phyloP scores from a whole-genome alignment of 2,888 invertebrate genomes.

The Drosophila mimetica region DNA sequence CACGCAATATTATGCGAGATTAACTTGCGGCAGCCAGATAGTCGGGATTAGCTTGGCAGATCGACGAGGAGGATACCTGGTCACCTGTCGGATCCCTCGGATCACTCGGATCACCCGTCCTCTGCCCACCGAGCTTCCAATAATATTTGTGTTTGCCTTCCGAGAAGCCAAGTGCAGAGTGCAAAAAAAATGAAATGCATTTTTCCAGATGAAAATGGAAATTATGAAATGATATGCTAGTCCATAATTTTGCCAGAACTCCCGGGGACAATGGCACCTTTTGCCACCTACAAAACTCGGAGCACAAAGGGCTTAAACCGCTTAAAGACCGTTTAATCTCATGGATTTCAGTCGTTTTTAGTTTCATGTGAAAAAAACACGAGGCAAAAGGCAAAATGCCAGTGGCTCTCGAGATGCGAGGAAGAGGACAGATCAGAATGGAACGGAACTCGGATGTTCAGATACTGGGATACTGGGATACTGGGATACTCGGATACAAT shows the following conservation, averaged over 20 bases:
- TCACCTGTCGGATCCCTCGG: constrained; percentile 25
- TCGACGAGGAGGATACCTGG: constrained; percentile 1
- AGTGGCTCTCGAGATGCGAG: background rate
- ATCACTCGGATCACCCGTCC: background rate
- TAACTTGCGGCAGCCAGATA: constrained; percentile 58
- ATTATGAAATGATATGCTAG: constrained; percentile 66
- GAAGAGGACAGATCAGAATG: background rate
- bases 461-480: too few species aligned
- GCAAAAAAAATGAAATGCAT: constrained; percentile 4
- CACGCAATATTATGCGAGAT: constrained; percentile 74
- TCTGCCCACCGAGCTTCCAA: constrained; percentile 31
- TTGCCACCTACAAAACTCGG: constrained; percentile 75
- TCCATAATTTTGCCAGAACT: constrained; percentile 49
- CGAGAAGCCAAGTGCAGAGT: constrained; percentile 28
- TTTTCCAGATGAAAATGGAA: constrained; percentile 20
- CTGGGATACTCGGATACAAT: constrained; percentile 41
- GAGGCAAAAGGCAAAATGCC: constrained; percentile 29
- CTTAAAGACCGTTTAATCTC: constrained; percentile 72
- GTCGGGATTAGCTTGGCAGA: constrained; percentile 35
- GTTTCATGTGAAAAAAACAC: constrained; percentile 63
- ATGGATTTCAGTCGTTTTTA: constrained; percentile 69
- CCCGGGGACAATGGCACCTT: constrained; percentile 48
- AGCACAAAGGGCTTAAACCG: constrained; percentile 76
- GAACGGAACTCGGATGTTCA: constrained; percentile 24
- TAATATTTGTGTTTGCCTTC: constrained; percentile 65